These are phyloP conservation scores for Ardeotis arabs DNA, from an alignment of 2,113 vertebrate species.

Conservation along the genomic window DNA sequence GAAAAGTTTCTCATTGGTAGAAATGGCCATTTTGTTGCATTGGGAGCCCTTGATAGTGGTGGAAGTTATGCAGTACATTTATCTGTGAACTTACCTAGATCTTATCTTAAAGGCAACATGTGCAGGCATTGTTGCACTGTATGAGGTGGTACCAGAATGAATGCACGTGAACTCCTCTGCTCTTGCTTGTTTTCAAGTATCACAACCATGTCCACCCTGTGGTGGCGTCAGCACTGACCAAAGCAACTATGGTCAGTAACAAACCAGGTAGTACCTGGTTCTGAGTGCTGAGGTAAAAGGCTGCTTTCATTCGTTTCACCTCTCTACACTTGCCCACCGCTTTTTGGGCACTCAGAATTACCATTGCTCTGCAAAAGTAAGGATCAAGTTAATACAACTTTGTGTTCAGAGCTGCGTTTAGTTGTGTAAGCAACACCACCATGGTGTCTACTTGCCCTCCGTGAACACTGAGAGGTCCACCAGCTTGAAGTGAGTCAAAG, in stretches of 20 bases:
- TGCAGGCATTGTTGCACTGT: accelerated
- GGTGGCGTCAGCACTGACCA: accelerated
- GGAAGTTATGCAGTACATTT: accelerated
- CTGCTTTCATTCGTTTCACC: too few relatives aligned
- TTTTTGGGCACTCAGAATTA: neutral
- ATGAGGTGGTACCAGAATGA: neutral
- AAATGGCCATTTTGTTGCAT: accelerated
- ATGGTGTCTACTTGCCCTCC: neutral
- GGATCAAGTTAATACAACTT: accelerated
- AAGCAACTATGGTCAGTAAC: accelerated
- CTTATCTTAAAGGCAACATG: accelerated
- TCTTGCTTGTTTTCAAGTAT: neutral
- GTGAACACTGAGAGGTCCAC: accelerated
- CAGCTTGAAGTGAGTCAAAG: neutral
- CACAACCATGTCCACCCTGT: accelerated
- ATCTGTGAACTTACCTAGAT: neutral
- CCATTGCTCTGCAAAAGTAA: neutral
- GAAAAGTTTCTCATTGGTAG: accelerated
- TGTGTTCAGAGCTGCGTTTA: neutral
- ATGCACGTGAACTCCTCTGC: accelerated
- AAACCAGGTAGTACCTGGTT: neutral
- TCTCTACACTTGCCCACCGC: neutral
- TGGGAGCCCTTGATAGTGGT: accelerated
- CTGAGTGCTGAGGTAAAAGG: accelerated
- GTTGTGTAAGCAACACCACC: accelerated